Percentiles rank a stretch among this genome's conserved stretches.
phyloP scores from a whole-genome alignment of 2,888 invertebrate genomes.

The Panzeria rudis region DNA sequence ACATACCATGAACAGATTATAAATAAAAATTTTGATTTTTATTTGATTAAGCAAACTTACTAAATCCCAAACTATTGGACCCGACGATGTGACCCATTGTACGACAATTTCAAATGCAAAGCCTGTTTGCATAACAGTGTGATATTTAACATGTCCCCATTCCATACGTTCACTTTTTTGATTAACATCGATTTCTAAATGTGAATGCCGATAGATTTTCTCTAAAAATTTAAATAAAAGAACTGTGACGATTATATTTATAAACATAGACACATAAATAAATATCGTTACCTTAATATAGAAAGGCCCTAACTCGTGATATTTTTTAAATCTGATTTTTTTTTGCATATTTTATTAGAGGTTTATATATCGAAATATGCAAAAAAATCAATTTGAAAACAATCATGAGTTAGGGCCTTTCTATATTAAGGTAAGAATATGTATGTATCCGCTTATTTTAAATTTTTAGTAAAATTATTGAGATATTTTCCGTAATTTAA shows the following conservation, averaged over 20 bases:
- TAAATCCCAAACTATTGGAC: constrained; percentile 96
- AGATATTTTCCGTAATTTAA: too few species aligned
- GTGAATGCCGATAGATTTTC: constrained; percentile 90
- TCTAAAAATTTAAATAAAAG: constrained; percentile 73
- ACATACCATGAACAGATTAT: neutral
- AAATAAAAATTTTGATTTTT: neutral
- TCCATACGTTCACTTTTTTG: constrained; percentile 95
- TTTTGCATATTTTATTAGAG: too few species aligned
- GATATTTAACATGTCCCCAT: constrained; percentile 97
- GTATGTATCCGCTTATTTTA: too few species aligned
- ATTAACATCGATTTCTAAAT: constrained; percentile 93
- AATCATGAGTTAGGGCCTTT: too few species aligned
- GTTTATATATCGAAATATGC: too few species aligned
- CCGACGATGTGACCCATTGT: constrained; percentile 98
- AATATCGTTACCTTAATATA: too few species aligned
- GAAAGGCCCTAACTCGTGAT: too few species aligned
- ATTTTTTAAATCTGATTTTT: too few species aligned
- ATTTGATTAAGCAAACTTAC: constrained; percentile 80
- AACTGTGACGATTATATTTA: neutral
- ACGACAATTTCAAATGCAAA: constrained; percentile 97
- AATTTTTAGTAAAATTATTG: too few species aligned
- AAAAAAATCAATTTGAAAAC: too few species aligned
- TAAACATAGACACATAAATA: too few species aligned
- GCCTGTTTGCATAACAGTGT: constrained; percentile 93
- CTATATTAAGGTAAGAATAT: too few species aligned